Percentiles rank a stretch among this genome's conserved stretches.
Conservation (phyloP, 1,140 invertebrate genomes). For the Brachionus sp. region DNA sequence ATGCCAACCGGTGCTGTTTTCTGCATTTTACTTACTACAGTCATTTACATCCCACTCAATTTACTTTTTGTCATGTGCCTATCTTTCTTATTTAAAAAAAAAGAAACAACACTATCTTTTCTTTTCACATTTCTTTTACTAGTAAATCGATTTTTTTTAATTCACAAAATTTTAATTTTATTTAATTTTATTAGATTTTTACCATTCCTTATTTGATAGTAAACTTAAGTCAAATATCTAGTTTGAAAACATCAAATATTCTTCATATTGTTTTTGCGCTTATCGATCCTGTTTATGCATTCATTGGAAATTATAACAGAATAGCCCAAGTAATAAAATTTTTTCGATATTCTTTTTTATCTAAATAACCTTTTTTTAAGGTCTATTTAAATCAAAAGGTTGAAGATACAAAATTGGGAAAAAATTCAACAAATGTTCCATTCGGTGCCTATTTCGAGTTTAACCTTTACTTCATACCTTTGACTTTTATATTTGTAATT, state of each 20-base stretch:
- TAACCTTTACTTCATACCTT: slow-evolving; percentile 16
- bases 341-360: neutral
- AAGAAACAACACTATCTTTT: slow-evolving; percentile 9
- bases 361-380: neutral
- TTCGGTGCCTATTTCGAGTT: slow-evolving; percentile 28
- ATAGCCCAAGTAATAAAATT: neutral
- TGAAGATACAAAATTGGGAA: neutral
- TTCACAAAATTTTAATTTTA: neutral
- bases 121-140: neutral
- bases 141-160: neutral
- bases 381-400: neutral
- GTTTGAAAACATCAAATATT: neutral
- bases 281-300: slow-evolving; percentile 30
- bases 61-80: neutral
- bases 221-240: neutral
- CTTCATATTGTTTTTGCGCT: slow-evolving; percentile 12
- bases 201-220: slow-evolving; percentile 7
- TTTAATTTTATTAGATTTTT: neutral
- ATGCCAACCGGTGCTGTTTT: slow-evolving; percentile 20
- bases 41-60: slow-evolving; percentile 27
- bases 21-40: neutral
- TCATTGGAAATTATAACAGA: slow-evolving; percentile 1
- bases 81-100: slow-evolving; percentile 38
- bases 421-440: neutral
- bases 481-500: slow-evolving; percentile 31